Evolutionary conservation across 2,113 vertebrate species (phyloP), one percentile per base, ranked within the genome.

Genomic region (Prinia subflava): DNA sequence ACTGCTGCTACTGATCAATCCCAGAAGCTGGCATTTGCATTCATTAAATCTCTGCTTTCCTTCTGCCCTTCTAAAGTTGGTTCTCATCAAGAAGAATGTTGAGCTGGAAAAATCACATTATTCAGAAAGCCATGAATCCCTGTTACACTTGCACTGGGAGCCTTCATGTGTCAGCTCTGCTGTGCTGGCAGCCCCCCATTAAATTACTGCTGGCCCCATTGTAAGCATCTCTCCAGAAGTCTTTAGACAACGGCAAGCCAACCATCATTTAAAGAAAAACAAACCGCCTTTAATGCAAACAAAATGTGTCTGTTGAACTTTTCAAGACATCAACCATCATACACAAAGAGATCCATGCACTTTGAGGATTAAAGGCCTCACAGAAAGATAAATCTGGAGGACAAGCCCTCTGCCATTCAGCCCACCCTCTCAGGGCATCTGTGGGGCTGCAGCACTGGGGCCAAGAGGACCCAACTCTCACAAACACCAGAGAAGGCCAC

Each of bases 381-480:
- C 0, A 62, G 37, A 69, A 68, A 57, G 64, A 52, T 7, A 46
- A 28, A 65, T 18, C 42, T 44, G 50, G 57, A 80, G 39, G 63
- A 52, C 27, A 39, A 75, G 30, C 7, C 11, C 42, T 24, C 53
- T 44, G 42, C 44, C 31, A 16, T 31, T 49, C 75, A 78, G 56
- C 30, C 18, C 64, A 47, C 24, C 25, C 33, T 59, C 0, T 37
- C 50, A 31, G 13, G 20, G 35, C 52, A 52, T 10, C n/a, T 4
- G 3, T 15, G 17, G 24, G 25, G 9, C 30, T 33, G 50, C 52
- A 70, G 53, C 0, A 0, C 57, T 9, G 49, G 13, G 27, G 31
- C 41, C 4, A 8, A 69, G 37, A 62, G 44, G 22, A 47, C 23
- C 60, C 64, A n/a, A 4, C 41, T 37, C 60, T 35, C 27, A 25